phyloP scores from a whole-genome alignment of 2,888 invertebrate species.

The Apotomis turbidana region DNA sequence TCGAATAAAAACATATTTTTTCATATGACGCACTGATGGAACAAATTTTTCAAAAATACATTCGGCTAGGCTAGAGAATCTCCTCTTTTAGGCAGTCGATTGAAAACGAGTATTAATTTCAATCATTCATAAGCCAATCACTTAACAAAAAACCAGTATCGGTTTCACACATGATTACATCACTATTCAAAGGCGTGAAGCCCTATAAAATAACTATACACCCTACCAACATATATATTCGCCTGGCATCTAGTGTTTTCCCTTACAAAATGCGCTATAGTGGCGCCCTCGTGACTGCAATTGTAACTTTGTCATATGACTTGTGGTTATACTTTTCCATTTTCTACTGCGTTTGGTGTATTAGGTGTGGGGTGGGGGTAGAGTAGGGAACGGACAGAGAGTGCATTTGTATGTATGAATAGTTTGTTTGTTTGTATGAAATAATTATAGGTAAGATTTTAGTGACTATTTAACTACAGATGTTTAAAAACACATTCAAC shows the following conservation, averaged over 20 bases:
- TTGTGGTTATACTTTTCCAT: conserved; percentile 40
- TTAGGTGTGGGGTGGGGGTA: conserved; percentile 34
- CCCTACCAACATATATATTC: conserved; percentile 15
- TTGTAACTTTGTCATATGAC: conserved; percentile 20
- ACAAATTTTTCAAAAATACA: too few species aligned
- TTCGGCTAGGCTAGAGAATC: too few species aligned
- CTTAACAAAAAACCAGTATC: not conserved
- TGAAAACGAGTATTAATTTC: not conserved
- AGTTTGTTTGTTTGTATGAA: not conserved
- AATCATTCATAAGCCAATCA: not conserved
- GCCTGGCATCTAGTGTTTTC: conserved; percentile 5
- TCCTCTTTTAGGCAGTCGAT: too few species aligned
- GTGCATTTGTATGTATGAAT: conserved; percentile 7
- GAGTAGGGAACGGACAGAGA: conserved; percentile 22
- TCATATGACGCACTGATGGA: too few species aligned
- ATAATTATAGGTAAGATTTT: not conserved
- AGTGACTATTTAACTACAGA: too few species aligned
- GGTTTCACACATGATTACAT: conserved; percentile 9
- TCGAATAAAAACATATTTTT: too few species aligned
- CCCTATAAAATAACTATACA: conserved; percentile 38
- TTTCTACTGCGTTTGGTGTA: conserved; percentile 38
- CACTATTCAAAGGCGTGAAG: conserved; percentile 40
- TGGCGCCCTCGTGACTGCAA: not conserved
- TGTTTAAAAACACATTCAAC: too few species aligned
- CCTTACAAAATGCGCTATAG: not conserved